Evolutionary conservation across 2,888 invertebrate species (phyloP).

Genomic region (Spilarctia lutea): DNA sequence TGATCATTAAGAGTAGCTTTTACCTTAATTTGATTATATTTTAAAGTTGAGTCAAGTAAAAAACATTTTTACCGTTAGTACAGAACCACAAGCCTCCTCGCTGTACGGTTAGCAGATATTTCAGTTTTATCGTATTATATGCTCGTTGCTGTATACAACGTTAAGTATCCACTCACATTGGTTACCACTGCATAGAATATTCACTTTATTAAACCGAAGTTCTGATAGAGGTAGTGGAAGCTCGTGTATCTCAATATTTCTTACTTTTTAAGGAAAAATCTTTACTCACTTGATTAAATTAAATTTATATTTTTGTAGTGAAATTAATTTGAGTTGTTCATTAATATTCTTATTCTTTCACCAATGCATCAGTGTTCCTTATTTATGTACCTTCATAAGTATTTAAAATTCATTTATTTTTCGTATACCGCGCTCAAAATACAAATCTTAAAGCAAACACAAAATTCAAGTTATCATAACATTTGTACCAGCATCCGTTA

Average conservation of each 20-base stretch:
- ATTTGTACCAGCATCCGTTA: slow-evolving; percentile 60
- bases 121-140: background rate
- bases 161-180: background rate
- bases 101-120: background rate
- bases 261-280: too few relatives aligned
- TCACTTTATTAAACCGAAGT: background rate
- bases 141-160: background rate
- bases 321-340: background rate
- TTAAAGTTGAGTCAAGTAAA: background rate
- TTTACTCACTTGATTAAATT: background rate
- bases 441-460: slow-evolving; percentile 22
- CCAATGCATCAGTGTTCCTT: background rate
- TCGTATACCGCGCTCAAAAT: background rate
- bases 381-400: background rate
- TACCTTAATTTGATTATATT: background rate
- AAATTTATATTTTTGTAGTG: background rate
- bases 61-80: background rate
- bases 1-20: background rate
- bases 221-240: background rate
- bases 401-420: background rate
- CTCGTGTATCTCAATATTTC: too few relatives aligned
- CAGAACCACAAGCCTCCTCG: background rate
- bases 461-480: slow-evolving; percentile 40
- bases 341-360: too few relatives aligned
- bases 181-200: background rate